Evolutionary conservation across 2,797 vertebrate genomes (phyloP).

Genomic region (Champsocephalus esox): DNA sequence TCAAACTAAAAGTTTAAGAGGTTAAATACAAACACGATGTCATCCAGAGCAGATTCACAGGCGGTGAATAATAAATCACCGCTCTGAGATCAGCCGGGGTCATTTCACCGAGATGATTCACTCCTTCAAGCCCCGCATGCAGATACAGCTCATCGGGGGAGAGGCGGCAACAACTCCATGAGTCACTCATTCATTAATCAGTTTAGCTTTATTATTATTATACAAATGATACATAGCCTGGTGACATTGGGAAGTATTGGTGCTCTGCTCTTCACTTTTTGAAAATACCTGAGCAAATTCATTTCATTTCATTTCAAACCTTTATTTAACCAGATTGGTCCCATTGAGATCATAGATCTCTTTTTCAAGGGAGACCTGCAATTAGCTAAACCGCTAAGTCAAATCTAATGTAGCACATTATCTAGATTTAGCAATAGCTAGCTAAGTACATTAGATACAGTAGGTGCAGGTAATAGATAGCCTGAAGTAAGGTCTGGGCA

Average conservation of each 20-base stretch:
- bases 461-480: too few relatives aligned
- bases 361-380: too few relatives aligned
- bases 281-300: too few relatives aligned
- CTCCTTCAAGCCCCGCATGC: background rate
- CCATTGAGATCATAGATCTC: too few relatives aligned
- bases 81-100: background rate
- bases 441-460: too few relatives aligned
- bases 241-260: background rate
- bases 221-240: constrained; percentile 3
- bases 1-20: too few relatives aligned
- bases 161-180: background rate
- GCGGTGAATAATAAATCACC: constrained; percentile 25
- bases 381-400: too few relatives aligned
- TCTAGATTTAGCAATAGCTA: too few relatives aligned
- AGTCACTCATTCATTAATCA: constrained; percentile 27
- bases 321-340: too few relatives aligned
- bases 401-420: too few relatives aligned
- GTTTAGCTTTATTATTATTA: constrained; percentile 1
- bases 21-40: background rate
- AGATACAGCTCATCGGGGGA: constrained; percentile 6
- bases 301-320: too few relatives aligned
- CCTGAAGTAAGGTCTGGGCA: too few relatives aligned
- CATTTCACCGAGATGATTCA: constrained; percentile 27
- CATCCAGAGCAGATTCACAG: constrained; percentile 8
- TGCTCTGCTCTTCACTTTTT: background rate